Evolutionary conservation across 2,113 vertebrate genomes (phyloP).

Genomic region (Brachyistius frenatus): DNA sequence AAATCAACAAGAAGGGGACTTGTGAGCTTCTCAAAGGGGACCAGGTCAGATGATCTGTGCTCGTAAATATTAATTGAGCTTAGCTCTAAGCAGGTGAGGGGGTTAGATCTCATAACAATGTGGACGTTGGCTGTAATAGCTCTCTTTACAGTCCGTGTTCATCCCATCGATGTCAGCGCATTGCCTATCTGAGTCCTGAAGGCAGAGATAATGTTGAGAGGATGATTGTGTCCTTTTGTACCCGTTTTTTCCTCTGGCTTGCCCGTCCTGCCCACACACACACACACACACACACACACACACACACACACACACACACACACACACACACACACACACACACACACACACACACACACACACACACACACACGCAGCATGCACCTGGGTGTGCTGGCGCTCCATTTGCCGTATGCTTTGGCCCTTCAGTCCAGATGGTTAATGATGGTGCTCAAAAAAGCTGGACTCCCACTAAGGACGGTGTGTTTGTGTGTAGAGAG

Average conservation of each 20-base stretch:
- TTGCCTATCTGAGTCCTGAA: conserved; percentile 39
- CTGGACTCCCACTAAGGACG: conserved; percentile 48
- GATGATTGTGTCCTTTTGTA: conserved; percentile 53
- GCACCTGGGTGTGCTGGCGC: conserved; percentile 36
- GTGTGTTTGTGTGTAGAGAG: conserved; percentile 10
- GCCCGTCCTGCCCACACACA: neutral
- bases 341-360: conserved; percentile 13
- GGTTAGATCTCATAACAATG: conserved; percentile 27
- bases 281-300: conserved; percentile 16
- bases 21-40: conserved; percentile 16
- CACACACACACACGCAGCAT: neutral
- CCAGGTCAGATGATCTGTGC: conserved; percentile 31
- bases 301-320: neutral
- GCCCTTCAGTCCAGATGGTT: conserved; percentile 66
- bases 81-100: conserved; percentile 33
- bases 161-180: conserved; percentile 13
- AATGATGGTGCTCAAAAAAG: conserved; percentile 63
- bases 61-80: conserved; percentile 32
- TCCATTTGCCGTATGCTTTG: conserved; percentile 8
- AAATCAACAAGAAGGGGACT: neutral
- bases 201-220: conserved; percentile 33
- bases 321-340: neutral
- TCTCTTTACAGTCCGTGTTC: neutral
- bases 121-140: conserved; percentile 22
- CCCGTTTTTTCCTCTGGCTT: neutral